phyloP scores from a whole-genome alignment of 2,113 vertebrate species.

The Psephotus haematonotus region DNA sequence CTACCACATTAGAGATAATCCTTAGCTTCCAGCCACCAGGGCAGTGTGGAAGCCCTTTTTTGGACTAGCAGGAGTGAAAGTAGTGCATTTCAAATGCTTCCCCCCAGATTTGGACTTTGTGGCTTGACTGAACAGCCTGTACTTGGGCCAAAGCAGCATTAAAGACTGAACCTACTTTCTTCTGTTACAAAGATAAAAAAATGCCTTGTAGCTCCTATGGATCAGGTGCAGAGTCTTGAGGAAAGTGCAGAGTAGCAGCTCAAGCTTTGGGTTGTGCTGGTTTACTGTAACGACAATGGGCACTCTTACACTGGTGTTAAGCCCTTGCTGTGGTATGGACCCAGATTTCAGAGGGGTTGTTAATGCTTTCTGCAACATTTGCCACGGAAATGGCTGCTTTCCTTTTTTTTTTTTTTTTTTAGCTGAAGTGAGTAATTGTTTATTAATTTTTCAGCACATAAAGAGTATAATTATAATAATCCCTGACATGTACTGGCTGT shows the following conservation, averaged over 20 bases:
- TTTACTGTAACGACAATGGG: background rate
- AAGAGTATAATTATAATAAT: conserved; percentile 67
- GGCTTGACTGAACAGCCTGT: background rate
- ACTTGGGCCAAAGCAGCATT: background rate
- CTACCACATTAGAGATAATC: background rate
- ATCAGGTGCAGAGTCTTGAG: background rate
- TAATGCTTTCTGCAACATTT: conserved; percentile 39
- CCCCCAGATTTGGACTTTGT: background rate
- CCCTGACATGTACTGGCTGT: conserved; percentile 59
- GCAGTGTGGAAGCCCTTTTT: background rate
- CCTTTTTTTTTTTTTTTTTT: background rate
- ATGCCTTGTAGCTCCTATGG: background rate
- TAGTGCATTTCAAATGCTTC: background rate
- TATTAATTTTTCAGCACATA: conserved; percentile 69
- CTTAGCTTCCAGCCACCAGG: background rate
- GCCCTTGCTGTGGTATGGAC: background rate
- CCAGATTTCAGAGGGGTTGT: background rate
- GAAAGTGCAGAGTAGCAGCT: background rate
- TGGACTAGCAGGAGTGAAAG: background rate
- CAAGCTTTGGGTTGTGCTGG: background rate
- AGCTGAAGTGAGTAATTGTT: conserved; percentile 56
- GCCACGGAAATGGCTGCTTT: conserved; percentile 32
- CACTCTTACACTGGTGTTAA: background rate
- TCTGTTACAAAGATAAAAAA: background rate
- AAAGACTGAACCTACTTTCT: background rate